Evolutionary conservation across 2,797 vertebrate genomes (phyloP), one percentile per base, ranked within the genome.

Genomic region (Echeneis naucrates): DNA sequence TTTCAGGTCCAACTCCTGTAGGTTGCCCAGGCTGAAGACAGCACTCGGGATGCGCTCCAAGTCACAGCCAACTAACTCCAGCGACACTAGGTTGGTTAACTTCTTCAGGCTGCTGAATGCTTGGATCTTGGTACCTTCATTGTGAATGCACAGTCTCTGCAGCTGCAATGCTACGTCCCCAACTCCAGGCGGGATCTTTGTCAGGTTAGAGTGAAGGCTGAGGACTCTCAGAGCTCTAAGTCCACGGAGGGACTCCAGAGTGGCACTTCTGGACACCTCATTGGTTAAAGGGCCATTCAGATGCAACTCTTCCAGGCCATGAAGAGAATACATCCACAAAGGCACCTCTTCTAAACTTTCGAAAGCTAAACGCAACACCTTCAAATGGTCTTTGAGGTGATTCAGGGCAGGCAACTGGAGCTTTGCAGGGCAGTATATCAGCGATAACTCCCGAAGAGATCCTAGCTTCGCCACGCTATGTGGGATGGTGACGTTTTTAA

Each of bases 1-100:
- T 67, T 89, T 94, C 45, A 97, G 91, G 87, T 97, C 96, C 50
- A 97, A 73, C 77, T 96, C 95, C 83, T 97, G 96, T 53, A 98
- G 86, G 0, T 93, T 95, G 2, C 71, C 86, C 42, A 98, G 91
- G 81, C 95, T 96, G 85, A 98, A 97, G 48, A 98, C 84, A 0
- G 97, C 95, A 0, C 96, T 97, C 1, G 97, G 96, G 78, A 98
- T 96, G 2, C 96, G 95, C 72, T 97, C 96, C 64, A 98, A 87
- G 11, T 92, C 92, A 1, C 97, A 98, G 61, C 92, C 95, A 33
- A 94, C 91, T 45, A 97, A 82, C 87, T 96, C 95, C 72, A 98
- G 68, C 5, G 94, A 93, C n/a, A 88, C 83, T 1, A 98, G 77
- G 19, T 81, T 92, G 0, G 58, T 89, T 26, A 98, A 83, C 78